phyloP scores from a whole-genome alignment of 2,797 vertebrate species.

The Anabacerthia variegaticeps region DNA sequence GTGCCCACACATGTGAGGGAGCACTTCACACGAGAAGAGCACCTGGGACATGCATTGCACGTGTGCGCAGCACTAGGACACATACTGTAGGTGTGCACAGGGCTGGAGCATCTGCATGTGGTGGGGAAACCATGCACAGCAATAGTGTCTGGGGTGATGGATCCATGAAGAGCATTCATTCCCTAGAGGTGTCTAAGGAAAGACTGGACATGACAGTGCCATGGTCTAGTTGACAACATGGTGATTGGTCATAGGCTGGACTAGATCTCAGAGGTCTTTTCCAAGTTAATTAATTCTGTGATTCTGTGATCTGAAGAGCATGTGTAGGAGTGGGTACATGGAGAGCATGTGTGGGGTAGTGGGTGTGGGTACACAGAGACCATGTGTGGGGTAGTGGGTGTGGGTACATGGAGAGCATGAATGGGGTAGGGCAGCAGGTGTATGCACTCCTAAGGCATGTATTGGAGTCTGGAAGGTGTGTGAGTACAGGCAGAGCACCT shows the following conservation, averaged over 20 bases:
- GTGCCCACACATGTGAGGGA: not conserved
- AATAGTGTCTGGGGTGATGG: not conserved
- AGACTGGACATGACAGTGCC: not conserved
- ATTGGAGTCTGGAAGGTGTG: not conserved
- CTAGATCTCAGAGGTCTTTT: not conserved
- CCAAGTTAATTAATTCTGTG: not conserved
- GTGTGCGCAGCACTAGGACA: too few relatives aligned
- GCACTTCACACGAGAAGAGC: fast-evolving
- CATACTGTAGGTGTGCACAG: not conserved
- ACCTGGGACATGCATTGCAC: not conserved
- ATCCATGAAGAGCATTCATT: not conserved
- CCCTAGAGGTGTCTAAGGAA: not conserved
- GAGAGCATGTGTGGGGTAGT: not conserved
- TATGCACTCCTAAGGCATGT: not conserved
- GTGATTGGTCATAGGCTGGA: not conserved
- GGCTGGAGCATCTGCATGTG: fast-evolving
- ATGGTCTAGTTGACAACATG: not conserved
- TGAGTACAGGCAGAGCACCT: not conserved
- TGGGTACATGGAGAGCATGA: not conserved
- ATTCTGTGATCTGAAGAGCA: not conserved
- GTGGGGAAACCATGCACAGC: not conserved
- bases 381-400: not conserved
- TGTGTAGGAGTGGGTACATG: not conserved
- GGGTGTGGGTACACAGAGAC: not conserved
- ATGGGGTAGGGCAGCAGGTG: not conserved